Evolutionary conservation across 2,113 vertebrate genomes (phyloP).

Genomic region (Lipophrys pholis): DNA sequence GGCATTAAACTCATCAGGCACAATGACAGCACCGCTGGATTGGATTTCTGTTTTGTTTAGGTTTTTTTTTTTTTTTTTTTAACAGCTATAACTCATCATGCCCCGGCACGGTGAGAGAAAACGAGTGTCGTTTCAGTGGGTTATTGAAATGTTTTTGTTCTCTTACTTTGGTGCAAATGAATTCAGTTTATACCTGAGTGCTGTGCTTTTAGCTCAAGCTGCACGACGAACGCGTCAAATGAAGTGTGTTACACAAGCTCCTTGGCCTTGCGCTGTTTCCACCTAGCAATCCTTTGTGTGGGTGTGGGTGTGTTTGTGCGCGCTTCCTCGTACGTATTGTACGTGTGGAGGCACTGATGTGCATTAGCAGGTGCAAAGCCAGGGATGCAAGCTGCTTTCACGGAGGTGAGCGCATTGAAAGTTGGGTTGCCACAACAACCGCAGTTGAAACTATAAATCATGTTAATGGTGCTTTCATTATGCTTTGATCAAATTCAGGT

Average conservation of each 20-base stretch:
- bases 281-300: constrained; percentile 34
- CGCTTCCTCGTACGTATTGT: constrained; percentile 36
- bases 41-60: constrained; percentile 62
- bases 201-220: constrained; percentile 66
- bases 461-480: constrained; percentile 82
- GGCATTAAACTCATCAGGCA: constrained; percentile 63
- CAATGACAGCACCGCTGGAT: constrained; percentile 64
- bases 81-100: constrained; percentile 60
- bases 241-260: constrained; percentile 75
- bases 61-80: constrained; percentile 6
- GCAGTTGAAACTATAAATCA: constrained; percentile 86
- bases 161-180: constrained; percentile 62
- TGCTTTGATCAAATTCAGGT: constrained; percentile 83
- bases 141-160: constrained; percentile 69
- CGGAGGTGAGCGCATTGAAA: constrained; percentile 62
- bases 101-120: constrained; percentile 24
- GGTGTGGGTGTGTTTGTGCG: constrained; percentile 33
- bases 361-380: constrained; percentile 50
- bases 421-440: constrained; percentile 83
- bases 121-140: constrained; percentile 38
- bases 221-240: constrained; percentile 70
- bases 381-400: constrained; percentile 55
- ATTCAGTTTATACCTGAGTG: constrained; percentile 68
- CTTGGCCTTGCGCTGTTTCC: constrained; percentile 47
- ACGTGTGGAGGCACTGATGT: constrained; percentile 20